Evolutionary conservation across 2,888 invertebrate species (phyloP).

Genomic region (Hedya salicella): DNA sequence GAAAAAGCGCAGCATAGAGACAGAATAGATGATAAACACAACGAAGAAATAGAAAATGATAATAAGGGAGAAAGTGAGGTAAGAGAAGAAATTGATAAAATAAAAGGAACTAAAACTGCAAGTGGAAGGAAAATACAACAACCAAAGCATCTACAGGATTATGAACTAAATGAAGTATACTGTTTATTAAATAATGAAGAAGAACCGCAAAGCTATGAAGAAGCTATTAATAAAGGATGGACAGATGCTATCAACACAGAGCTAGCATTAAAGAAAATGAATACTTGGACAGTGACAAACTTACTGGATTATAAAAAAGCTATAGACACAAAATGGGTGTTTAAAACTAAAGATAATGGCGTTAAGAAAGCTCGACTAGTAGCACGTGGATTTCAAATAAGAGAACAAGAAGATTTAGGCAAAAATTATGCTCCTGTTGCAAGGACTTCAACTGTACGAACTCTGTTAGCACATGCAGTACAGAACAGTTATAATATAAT

Average conservation of each 20-base stretch:
- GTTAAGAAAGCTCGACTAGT: constrained; percentile 27
- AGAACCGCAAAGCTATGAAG: constrained; percentile 9
- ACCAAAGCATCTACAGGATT: constrained; percentile 1
- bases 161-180: constrained; percentile 13
- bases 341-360: constrained; percentile 37
- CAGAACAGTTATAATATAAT: constrained; percentile 34
- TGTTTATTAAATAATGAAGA: constrained; percentile 15
- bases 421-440: constrained; percentile 43
- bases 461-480: constrained; percentile 29
- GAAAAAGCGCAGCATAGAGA: constrained; percentile 13
- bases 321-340: constrained; percentile 43
- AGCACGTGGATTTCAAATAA: constrained; percentile 30
- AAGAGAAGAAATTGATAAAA: neutral
- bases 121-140: constrained; percentile 31
- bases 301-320: constrained; percentile 29
- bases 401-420: constrained; percentile 9
- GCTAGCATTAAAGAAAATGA: constrained; percentile 12
- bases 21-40: constrained; percentile 3
- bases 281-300: constrained; percentile 21
- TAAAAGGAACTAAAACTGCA: constrained; percentile 20
- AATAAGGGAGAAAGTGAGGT: constrained; percentile 8
- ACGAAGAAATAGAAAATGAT: constrained; percentile 9
- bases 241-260: constrained; percentile 27
- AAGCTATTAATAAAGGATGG: constrained; percentile 27
- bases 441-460: constrained; percentile 38